phyloP scores from a whole-genome alignment of 1,140 invertebrate species.

The Diploscapter pachys region DNA sequence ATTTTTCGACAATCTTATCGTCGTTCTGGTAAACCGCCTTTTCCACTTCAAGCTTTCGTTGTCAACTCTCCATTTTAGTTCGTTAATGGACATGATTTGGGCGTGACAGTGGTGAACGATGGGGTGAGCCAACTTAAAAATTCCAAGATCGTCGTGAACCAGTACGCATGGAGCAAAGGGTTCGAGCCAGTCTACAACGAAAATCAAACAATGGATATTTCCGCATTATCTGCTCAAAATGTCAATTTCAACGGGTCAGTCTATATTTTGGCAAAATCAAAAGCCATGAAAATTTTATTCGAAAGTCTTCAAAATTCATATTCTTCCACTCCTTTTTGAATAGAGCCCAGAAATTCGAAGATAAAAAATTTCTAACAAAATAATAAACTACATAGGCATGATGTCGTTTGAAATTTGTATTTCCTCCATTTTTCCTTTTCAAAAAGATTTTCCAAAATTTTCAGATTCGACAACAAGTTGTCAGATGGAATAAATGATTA shows the following conservation, averaged over 20 bases:
- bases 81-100: constrained; percentile 28
- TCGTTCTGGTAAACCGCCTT: constrained; percentile 42
- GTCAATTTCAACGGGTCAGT: neutral
- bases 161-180: constrained; percentile 23
- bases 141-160: constrained; percentile 29
- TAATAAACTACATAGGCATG: too few relatives aligned
- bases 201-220: too few relatives aligned
- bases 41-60: neutral
- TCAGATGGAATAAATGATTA: too few relatives aligned
- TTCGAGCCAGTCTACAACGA: constrained; percentile 41
- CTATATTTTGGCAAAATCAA: neutral
- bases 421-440: constrained; percentile 14
- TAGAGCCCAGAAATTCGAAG: neutral
- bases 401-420: neutral
- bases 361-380: constrained; percentile 16
- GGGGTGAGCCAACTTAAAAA: constrained; percentile 16
- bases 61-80: neutral
- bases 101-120: constrained; percentile 46
- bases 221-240: neutral
- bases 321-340: constrained; percentile 15
- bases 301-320: neutral
- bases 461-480: too few relatives aligned
- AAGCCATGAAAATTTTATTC: constrained; percentile 7
- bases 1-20: constrained; percentile 47
- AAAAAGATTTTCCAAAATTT: neutral